Conservation (phyloP, 2,888 invertebrate species). For the Mechanitis mazaeus region DNA sequence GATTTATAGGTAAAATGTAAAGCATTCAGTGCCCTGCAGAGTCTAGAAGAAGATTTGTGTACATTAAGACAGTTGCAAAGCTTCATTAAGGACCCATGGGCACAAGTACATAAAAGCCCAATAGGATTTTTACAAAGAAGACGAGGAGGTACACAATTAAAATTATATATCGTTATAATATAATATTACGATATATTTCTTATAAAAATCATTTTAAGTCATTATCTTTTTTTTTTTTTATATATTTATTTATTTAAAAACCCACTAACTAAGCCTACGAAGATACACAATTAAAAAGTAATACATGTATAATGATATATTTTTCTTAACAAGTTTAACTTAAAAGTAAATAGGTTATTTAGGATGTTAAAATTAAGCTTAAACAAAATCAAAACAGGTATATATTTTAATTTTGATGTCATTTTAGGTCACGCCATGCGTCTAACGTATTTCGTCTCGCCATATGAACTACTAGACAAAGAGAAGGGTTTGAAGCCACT, state of each 20-base stretch:
- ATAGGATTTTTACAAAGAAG: conserved; percentile 91
- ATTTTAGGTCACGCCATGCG: conserved; percentile 92
- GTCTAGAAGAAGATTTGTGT: conserved; percentile 92
- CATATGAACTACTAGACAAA: conserved; percentile 91
- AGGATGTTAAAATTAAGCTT: too few relatives aligned
- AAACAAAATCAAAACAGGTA: too few relatives aligned
- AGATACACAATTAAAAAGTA: too few relatives aligned
- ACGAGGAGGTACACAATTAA: conserved; percentile 79
- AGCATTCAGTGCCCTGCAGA: conserved; percentile 93
- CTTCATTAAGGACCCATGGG: conserved; percentile 80
- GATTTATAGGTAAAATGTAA: conserved; percentile 85
- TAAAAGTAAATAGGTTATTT: too few relatives aligned
- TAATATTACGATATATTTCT: neutral
- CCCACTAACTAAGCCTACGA: too few relatives aligned
- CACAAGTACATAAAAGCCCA: conserved; percentile 90
- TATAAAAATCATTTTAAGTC: too few relatives aligned
- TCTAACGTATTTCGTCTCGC: conserved; percentile 94
- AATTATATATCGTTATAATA: neutral
- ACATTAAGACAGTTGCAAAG: conserved; percentile 87
- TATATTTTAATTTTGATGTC: neutral
- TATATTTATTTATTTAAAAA: too few relatives aligned
- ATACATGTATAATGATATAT: too few relatives aligned
- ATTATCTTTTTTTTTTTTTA: too few relatives aligned
- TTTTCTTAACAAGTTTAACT: too few relatives aligned
- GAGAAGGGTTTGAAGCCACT: conserved; percentile 85